Base-by-base conservation (phyloP, 2,888 invertebrate species). In the Eristalinus aeneus region DNA sequence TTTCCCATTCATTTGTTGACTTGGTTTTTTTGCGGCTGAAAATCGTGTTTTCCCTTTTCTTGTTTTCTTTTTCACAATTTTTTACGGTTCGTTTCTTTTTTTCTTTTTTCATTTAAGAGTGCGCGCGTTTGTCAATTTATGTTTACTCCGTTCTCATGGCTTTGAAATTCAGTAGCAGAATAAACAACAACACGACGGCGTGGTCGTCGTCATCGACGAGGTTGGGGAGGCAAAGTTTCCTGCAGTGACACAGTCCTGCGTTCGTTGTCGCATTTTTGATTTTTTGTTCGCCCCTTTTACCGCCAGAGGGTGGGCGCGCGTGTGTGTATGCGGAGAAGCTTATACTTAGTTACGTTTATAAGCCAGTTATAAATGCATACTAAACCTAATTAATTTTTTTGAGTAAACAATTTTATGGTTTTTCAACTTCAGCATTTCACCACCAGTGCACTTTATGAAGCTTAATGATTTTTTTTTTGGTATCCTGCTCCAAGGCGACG, bases 311-410 rank as follows among this genome's bases (percentile, higher is more conserved):
- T 3, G 46, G 16, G 1, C 16, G 16, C 16, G 46, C 16, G 8
- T 16, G 46, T 16, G 16, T 46, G 46, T 16, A 16, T 39, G 6
- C 22, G 22, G 16, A 11, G 11, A 16, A n/a, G 23, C 54, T 65
- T 75, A 67, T 22, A 60, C 34, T 72, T 76, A 32, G 63, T 64
- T 67, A 46, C 67, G 60, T 67, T 56, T 67, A 34, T 61, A 61
- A 76, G 56, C 72, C 46, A 63, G 39, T 36, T 68, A 27, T 27
- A 27, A 27, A 27, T 80, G 72, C 68, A 76, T 72, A 73, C 72
- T 72, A 80, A 85, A 80, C 36, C 72, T 80, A 80, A 85, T 85
- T 80, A 85, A 80, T 60, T 76, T 76, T n/a, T 71, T 63, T 67
- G 58, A 67, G 67, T 75, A 68, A 82, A 82, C 72, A 82, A 68